Conservation (phyloP, 1,140 invertebrate genomes). For the Drosophila punjabiensis region DNA sequence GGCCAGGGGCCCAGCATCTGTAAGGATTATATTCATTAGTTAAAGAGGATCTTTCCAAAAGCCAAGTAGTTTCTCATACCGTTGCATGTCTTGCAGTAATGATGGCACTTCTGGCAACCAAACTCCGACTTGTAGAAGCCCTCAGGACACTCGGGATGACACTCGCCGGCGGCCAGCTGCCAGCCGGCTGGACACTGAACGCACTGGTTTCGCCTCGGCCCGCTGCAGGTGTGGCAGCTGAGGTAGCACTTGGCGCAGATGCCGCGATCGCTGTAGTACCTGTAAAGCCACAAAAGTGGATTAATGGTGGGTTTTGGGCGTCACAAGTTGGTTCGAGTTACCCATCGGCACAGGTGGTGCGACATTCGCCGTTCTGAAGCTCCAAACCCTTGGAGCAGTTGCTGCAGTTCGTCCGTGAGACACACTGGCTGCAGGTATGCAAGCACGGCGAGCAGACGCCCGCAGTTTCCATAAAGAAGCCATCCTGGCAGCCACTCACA, state of each 20-base stretch:
- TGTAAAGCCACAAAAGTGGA: slow-evolving; percentile 61
- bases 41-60: neutral
- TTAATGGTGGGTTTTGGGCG: no score
- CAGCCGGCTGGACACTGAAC: slow-evolving; percentile 92
- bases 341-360: slow-evolving; percentile 90
- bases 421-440: slow-evolving; percentile 92
- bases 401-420: slow-evolving; percentile 91
- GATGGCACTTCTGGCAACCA: slow-evolving; percentile 94
- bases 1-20: slow-evolving; percentile 89
- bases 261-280: slow-evolving; percentile 93
- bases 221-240: slow-evolving; percentile 93
- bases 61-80: slow-evolving; percentile 85
- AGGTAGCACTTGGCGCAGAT: slow-evolving; percentile 93
- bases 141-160: slow-evolving; percentile 93
- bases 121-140: slow-evolving; percentile 92
- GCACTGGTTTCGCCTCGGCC: slow-evolving; percentile 92
- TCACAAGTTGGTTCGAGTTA: slow-evolving; percentile 53
- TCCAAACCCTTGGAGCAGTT: slow-evolving; percentile 90
- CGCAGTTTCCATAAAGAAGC: slow-evolving; percentile 89
- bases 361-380: slow-evolving; percentile 92
- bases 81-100: slow-evolving; percentile 92
- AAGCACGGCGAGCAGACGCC: slow-evolving; percentile 91
- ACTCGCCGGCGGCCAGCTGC: slow-evolving; percentile 92
- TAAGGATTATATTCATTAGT: neutral
- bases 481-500: slow-evolving; percentile 90